Base-by-base conservation (phyloP, 2,888 invertebrate species). In the Acrobasis consociella region DNA sequence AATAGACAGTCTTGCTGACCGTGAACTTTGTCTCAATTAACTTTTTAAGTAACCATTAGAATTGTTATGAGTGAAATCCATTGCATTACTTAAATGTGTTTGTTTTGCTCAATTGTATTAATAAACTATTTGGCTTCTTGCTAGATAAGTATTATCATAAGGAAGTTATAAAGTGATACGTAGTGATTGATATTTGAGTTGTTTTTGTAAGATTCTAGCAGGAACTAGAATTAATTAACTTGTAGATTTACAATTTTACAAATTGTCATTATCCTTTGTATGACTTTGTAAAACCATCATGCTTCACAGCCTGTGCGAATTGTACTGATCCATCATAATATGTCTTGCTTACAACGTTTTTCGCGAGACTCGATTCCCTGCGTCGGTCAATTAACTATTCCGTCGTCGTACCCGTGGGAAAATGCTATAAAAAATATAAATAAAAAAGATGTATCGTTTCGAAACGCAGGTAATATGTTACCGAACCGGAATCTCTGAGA, bases 361-460 rank as follows among this genome's bases (percentile, higher is more conserved):
- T 31, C 31, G 31, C 31, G 7, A 31, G 42, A 42, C 13, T 11
- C n/a, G n/a, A 46, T 46, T 1, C 13, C 1, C 73, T 77, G 72
- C 73, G 77, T 78, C 72, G 73, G 71, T 77, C 76, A 80, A 81
- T 80, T 81, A 78, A 62, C 71, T 68, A 83, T 83, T 82, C 80
- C 77, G 77, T 73, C 74, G 78, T 76, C 79, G 82, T 74, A 80
- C 77, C 76, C 88, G 89, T 90, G 89, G 83, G 90, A 90, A 89
- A 79, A 76, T 75, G 65, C 62, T 69, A 76, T 77, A 88, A 86
- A 87, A 88, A 81, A 71, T 69, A 69, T 74, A 77, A 81, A 78
- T 81, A 80, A 82, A 76, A 76, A 75, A 75, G 72, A 70, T 63
- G 66, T 53, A 76, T 82, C 81, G 81, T 81, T 80, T 83, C 70